Evolutionary conservation across 2,888 invertebrate genomes (phyloP), one percentile per base, ranked within the genome.

Genomic region (Steinernema scapterisci): DNA sequence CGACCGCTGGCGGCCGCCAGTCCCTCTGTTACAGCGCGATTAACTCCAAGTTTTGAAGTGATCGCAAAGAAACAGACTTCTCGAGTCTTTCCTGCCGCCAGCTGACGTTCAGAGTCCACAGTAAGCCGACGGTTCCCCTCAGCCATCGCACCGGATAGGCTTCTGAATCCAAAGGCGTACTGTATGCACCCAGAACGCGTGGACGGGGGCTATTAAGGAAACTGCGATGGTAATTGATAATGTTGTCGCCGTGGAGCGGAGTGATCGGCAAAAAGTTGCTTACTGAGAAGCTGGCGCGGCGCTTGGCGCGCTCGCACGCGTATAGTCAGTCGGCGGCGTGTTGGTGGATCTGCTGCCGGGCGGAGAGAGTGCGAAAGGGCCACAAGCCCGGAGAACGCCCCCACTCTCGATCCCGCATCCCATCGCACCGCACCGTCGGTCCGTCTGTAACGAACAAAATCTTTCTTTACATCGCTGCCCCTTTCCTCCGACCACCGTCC

Each of bases 1-100:
- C 7, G n/a, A 31, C 63, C 31, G n/a, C 25, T 5, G 11, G 48
- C 63, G 16, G 7, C 13, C 52, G 2, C 31, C 27, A 9, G 63
- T 63, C 31, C 63, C 63, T 63, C 63, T 63, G 63, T 63, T 63
- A 63, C 63, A 63, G 63, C 63, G 63, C 63, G 63, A 63, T 63
- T 38, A 63, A 63, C 63, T 63, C 31, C 63, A 63, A 63, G 31
- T 63, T 63, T 63, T 63, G 5, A 54, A 54, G 13, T 54, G 63
- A 63, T 63, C 63, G 63, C 63, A 31, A 63, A 13, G 63, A 63
- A 63, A 63, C 9, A 63, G 63, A 31, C 63, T 13, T 27, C 16
- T 11, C 27, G 63, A 31, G 25, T 16, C 52, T 52, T n/a, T 19
- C 19, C 48, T 19, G 54, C 21, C 23, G 25, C 31, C 63, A 63